Conservation (phyloP, 1,140 invertebrate genomes). For the Panagrolaimus sp. region DNA sequence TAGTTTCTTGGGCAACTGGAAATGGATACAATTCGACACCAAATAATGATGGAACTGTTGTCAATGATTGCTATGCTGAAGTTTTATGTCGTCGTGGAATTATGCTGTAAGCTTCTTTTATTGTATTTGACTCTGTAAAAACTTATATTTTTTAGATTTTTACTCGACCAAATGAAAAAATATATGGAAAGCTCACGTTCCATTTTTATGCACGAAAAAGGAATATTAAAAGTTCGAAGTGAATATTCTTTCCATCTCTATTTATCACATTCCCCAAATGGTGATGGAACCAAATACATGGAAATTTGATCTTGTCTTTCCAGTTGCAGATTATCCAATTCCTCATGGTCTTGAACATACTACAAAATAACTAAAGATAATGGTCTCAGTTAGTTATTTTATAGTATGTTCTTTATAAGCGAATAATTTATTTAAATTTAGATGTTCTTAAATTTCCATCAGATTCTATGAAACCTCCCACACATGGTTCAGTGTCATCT, state of each 20-base stretch:
- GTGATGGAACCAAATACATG: neutral
- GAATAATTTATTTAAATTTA: neutral
- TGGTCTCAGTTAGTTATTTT: neutral
- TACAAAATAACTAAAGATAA: neutral
- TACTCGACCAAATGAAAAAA: neutral
- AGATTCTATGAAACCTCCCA: neutral
- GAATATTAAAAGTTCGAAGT: neutral
- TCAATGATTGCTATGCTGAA: constrained; percentile 7
- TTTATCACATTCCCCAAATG: neutral
- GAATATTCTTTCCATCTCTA: constrained; percentile 5
- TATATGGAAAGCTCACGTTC: neutral
- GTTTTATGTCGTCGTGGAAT: constrained; percentile 7
- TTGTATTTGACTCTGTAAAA: neutral
- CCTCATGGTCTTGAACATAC: neutral
- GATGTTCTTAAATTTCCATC: neutral
- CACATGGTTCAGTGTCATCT: neutral
- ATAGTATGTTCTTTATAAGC: neutral
- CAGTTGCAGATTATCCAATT: too few species aligned
- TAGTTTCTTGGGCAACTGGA: neutral
- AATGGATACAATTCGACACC: neutral
- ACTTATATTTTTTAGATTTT: neutral
- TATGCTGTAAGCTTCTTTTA: neutral
- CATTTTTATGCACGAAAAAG: neutral
- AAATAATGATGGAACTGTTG: neutral
- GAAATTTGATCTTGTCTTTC: too few species aligned